Evolutionary conservation across 2,888 invertebrate genomes (phyloP).

Genomic region (Melieria crassipennis): DNA sequence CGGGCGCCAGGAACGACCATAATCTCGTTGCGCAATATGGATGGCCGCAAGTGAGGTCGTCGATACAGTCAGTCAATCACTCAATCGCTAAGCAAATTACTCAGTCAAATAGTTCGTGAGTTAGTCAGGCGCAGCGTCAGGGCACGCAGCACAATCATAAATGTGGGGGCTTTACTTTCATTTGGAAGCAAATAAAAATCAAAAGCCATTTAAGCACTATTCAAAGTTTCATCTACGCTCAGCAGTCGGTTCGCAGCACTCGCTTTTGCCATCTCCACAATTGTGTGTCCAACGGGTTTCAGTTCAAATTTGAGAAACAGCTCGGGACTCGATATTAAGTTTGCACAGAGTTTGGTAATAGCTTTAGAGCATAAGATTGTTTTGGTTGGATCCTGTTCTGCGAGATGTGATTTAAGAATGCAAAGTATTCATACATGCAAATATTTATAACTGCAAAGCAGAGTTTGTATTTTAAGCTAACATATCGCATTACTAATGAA

Average conservation of each 20-base stretch:
- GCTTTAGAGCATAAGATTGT: slow-evolving; percentile 12
- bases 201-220: slow-evolving; percentile 52
- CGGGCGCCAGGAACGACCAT: slow-evolving; percentile 68
- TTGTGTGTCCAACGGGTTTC: neutral
- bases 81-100: neutral
- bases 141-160: slow-evolving; percentile 3
- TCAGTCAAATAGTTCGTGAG: no score
- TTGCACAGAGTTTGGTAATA: slow-evolving; percentile 24
- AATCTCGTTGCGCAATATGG: slow-evolving; percentile 69
- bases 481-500: no score
- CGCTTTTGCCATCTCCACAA: neutral
- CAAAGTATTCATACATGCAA: no score
- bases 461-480: no score
- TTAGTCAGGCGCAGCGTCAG: neutral
- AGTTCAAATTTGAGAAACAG: neutral
- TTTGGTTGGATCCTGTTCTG: no score
- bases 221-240: neutral
- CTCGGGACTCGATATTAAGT: neutral
- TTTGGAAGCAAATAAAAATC: slow-evolving; percentile 66
- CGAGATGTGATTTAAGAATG: no score
- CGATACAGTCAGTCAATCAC: neutral
- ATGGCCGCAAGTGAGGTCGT: slow-evolving; percentile 49
- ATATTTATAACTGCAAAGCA: no score
- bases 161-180: slow-evolving; percentile 62
- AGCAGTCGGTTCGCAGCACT: slow-evolving; percentile 1